These are phyloP conservation scores for Cataglyphis altisquamis DNA, from an alignment of 2,888 invertebrate species.

Conservation along the genomic window DNA sequence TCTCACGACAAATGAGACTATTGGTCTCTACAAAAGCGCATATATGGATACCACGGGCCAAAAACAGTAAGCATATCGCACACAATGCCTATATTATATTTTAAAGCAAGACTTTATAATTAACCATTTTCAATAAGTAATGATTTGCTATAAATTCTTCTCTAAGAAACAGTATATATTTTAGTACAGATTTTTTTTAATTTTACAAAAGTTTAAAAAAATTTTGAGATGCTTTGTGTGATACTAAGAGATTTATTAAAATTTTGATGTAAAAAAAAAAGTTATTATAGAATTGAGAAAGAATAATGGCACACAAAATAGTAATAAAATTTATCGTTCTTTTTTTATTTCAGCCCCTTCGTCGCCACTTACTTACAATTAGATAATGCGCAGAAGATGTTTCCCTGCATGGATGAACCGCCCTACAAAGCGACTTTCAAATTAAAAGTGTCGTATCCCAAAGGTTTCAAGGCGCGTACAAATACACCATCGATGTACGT, in stretches of 20 bases:
- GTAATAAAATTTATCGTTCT: neutral
- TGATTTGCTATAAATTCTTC: neutral
- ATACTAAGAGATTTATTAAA: neutral
- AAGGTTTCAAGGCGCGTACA: conserved; percentile 87
- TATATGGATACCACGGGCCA: conserved; percentile 87
- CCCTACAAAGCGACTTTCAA: conserved; percentile 91
- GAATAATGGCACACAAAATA: neutral
- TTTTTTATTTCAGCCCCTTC: conserved; percentile 86
- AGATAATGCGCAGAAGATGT: conserved; percentile 91
- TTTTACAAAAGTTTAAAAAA: neutral
- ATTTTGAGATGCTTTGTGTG: neutral
- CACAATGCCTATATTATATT: conserved; percentile 1
- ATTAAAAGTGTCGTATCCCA: conserved; percentile 89
- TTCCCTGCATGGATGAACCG: conserved; percentile 94
- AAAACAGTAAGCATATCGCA: conserved; percentile 85
- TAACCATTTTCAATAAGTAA: neutral
- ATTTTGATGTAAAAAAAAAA: neutral
- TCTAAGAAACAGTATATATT: neutral
- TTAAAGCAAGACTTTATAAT: neutral
- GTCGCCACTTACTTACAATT: conserved; percentile 91
- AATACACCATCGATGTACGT: conserved; percentile 87
- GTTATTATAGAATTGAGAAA: neutral
- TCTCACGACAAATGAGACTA: conserved; percentile 89
- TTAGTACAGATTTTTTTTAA: neutral
- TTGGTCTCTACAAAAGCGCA: conserved; percentile 91